Conservation (phyloP, 2,113 vertebrate genomes). For the Charadrius vociferus region DNA sequence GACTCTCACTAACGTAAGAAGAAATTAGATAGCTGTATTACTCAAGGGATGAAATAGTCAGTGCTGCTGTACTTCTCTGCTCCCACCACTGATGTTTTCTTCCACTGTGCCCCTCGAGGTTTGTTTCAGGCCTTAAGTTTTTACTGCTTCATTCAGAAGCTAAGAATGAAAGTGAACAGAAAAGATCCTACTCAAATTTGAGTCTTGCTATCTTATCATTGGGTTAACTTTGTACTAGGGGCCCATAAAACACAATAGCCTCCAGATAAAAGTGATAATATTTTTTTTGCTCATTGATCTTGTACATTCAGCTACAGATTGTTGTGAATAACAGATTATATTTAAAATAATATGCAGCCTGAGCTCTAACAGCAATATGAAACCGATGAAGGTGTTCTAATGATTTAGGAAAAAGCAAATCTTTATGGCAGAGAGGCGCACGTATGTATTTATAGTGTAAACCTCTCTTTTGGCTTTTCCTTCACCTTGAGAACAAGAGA, state of each 20-base stretch:
- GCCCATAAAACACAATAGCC: background rate
- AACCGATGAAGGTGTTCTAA: background rate
- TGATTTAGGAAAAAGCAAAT: background rate
- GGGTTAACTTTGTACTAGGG: background rate
- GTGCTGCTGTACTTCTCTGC: background rate
- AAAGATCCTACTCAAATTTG: background rate
- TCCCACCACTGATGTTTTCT: background rate
- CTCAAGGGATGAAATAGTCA: background rate
- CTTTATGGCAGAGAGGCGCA: background rate
- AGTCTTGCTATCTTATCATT: background rate
- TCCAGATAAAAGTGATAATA: constrained; percentile 73
- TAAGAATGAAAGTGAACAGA: background rate
- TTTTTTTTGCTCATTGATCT: constrained; percentile 27
- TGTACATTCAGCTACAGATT: background rate
- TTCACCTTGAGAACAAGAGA: background rate
- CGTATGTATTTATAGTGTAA: background rate
- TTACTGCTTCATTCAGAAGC: background rate
- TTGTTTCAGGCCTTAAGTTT: background rate
- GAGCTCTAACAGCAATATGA: background rate
- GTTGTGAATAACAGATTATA: background rate
- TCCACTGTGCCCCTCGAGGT: background rate
- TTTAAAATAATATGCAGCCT: background rate
- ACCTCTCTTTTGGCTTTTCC: background rate
- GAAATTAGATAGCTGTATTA: background rate
- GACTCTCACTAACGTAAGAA: background rate